Evolutionary conservation across 2,113 vertebrate species (phyloP), one percentile per base, ranked within the genome.

Genomic region (Aegypius monachus): DNA sequence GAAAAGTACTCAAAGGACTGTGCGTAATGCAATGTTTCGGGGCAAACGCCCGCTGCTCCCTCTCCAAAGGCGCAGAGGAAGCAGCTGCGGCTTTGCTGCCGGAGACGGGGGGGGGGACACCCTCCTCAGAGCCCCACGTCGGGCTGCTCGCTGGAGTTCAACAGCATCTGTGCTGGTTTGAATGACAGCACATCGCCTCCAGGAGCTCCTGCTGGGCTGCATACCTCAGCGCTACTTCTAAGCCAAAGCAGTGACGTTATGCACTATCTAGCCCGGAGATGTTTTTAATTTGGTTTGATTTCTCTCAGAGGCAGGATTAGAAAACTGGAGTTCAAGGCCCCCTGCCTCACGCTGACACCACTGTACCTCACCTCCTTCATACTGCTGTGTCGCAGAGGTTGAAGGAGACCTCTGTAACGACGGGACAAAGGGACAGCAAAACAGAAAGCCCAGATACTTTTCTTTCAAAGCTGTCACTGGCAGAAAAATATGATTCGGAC

Each of bases 231-330:
- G 34, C 73, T 59, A 32, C 67, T 66, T 94, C 91, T 85, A 72
- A 94, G 89, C 70, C 74, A 70, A 82, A 88, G 34, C 32, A 70
- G 42, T 88, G 81, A 90, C 0, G 16, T 81, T 89, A 80, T 53
- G 45, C 45, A 25, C 23, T 82, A 14, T 55, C n/a, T 87, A 70
- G 78, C 84, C 81, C 0, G 11, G 58, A 94, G 88, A 88, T 55
- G 78, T 66, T 94, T 91, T 83, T 80, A 73, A 92, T 95, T 86
- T 96, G 53, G 29, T 91, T 90, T 95, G 81, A 88, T 96, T 95
- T 93, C 32, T 81, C 93, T 77, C 81, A 66, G 53, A 87, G 59
- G 34, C 48, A 87, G 68, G 43, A 81, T 89, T 79, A 97, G 77
- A 95, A 95, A 67, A 15, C 53, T 55, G 58, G n/a, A 36, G 16